These are phyloP conservation scores for Pipistrellus kuhlii DNA, from an alignment of 2,797 vertebrate genomes.

Conservation along the genomic window DNA sequence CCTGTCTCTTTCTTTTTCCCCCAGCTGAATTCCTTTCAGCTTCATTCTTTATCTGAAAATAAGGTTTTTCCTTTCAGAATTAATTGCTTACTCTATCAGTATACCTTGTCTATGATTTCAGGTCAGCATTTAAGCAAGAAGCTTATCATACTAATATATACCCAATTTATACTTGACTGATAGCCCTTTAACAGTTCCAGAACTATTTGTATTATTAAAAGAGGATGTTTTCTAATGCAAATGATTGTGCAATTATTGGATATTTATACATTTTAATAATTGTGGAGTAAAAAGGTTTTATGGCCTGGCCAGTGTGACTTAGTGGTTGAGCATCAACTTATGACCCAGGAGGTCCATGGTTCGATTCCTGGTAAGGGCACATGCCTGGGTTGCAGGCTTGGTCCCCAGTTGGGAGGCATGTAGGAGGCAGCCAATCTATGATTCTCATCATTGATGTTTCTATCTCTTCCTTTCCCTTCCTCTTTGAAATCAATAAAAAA, in stretches of 20 bases:
- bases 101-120: background rate
- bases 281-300: background rate
- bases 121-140: constrained; percentile 48
- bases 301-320: background rate
- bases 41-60: background rate
- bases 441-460: no score
- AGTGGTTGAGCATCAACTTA: no score
- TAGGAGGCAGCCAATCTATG: no score
- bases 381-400: no score
- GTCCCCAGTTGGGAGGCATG: no score
- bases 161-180: constrained; percentile 9
- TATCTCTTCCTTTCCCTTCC: no score
- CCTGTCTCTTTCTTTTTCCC: background rate
- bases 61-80: background rate
- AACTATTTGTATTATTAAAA: constrained; percentile 44
- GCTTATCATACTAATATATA: background rate
- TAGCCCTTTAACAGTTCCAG: background rate
- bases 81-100: background rate
- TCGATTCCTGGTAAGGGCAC: no score
- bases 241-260: background rate
- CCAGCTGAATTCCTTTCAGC: background rate
- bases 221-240: background rate
- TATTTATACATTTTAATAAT: background rate
- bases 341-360: no score
- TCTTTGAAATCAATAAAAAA: no score